Conservation (phyloP, 2,888 invertebrate genomes). For the Agonopterix alstromeriana region DNA sequence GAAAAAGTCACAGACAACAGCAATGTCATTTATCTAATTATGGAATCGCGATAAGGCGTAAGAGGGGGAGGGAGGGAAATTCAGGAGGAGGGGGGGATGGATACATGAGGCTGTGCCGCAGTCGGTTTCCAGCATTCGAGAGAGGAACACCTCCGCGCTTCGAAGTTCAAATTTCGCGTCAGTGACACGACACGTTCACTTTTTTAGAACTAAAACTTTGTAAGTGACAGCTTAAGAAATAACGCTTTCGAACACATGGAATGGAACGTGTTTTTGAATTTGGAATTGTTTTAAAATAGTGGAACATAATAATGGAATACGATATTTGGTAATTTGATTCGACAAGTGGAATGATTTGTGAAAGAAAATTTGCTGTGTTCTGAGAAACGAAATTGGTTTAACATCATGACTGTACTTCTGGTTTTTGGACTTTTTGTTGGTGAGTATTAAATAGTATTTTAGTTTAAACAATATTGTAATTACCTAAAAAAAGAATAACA, state of each 20-base stretch:
- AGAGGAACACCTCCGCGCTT: constrained; percentile 16
- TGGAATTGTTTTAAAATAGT: not conserved
- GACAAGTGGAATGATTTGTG: constrained; percentile 7
- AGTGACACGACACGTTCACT: not conserved
- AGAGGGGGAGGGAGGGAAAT: constrained; percentile 29
- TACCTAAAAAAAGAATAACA: too few relatives aligned
- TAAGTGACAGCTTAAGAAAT: not conserved
- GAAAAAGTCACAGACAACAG: constrained; percentile 53
- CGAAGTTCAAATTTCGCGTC: constrained; percentile 1
- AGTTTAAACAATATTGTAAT: too few relatives aligned
- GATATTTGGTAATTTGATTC: constrained; percentile 3
- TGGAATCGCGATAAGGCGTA: constrained; percentile 62
- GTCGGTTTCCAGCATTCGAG: constrained; percentile 31
- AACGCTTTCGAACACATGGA: not conserved
- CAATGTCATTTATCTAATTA: constrained; percentile 75
- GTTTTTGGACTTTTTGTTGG: constrained; percentile 48
- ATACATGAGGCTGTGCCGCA: constrained; percentile 48
- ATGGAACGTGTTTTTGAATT: not conserved
- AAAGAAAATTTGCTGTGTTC: constrained; percentile 17
- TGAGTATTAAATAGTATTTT: constrained; percentile 20
- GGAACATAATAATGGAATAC: constrained; percentile 4
- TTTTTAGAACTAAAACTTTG: not conserved
- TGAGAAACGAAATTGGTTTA: constrained; percentile 22
- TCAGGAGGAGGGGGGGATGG: constrained; percentile 26
- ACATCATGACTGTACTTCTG: constrained; percentile 37